A percentile compares a stretch with the other conserved stretches of the same genome.
Evolutionary conservation across 1,140 invertebrate genomes (phyloP).

Genomic region (Conus betulinus): DNA sequence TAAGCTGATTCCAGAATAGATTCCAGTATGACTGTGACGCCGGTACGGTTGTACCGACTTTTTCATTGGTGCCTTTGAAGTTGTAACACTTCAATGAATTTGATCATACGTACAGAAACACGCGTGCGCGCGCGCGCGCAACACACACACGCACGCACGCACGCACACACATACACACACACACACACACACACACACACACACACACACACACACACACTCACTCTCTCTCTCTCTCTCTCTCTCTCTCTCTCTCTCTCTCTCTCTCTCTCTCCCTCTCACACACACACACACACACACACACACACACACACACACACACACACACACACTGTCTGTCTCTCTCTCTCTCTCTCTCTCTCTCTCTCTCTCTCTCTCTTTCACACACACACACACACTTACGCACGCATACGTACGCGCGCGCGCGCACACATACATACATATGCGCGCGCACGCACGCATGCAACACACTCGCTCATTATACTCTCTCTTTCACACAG

Average conservation of each 20-base stretch:
- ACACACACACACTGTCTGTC: neutral
- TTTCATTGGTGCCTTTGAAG: no score
- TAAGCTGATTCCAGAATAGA: no score
- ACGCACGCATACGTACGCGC: neutral
- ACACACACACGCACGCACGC: slow-evolving; percentile 9
- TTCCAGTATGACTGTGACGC: no score
- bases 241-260: slow-evolving; percentile 13
- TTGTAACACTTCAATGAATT: no score
- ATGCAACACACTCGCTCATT: neutral
- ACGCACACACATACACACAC: neutral
- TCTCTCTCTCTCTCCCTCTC: slow-evolving; percentile 5
- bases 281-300: neutral
- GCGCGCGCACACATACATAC: neutral
- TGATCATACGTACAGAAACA: neutral
- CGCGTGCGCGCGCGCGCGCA: neutral
- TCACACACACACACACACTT: neutral
- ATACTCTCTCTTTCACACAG: neutral
- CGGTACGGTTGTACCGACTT: no score
- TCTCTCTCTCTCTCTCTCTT: slow-evolving; percentile 8
- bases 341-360: slow-evolving; percentile 7
- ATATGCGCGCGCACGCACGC: neutral
- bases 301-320: neutral
- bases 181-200: slow-evolving; percentile 22
- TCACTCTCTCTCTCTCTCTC: neutral
- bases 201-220: neutral